phyloP scores from a whole-genome alignment of 2,888 invertebrate species.

The Plemyria rubiginata region DNA sequence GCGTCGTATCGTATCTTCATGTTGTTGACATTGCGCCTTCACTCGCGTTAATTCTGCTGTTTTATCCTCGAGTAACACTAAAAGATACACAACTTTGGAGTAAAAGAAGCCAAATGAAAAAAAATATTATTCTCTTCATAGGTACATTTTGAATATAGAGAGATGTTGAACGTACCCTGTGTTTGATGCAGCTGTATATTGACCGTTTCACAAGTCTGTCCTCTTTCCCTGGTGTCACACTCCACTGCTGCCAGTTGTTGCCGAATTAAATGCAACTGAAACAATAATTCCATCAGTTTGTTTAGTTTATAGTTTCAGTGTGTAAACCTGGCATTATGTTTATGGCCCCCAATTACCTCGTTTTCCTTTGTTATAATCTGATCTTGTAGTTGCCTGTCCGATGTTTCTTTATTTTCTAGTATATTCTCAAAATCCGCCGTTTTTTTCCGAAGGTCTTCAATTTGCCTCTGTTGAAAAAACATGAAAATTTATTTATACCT shows the following conservation, averaged over 20 bases:
- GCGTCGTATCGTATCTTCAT: slow-evolving; percentile 43
- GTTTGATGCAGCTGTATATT: slow-evolving; percentile 50
- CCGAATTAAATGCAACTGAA: slow-evolving; percentile 52
- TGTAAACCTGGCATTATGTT: too few relatives aligned
- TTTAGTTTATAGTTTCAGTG: neutral
- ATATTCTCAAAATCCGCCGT: slow-evolving; percentile 52
- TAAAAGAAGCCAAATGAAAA: too few relatives aligned
- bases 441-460: slow-evolving; percentile 46
- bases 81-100: neutral
- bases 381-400: slow-evolving; percentile 43
- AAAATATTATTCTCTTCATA: too few relatives aligned
- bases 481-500: neutral
- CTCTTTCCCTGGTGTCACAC: slow-evolving; percentile 41
- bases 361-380: slow-evolving; percentile 52
- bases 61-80: slow-evolving; percentile 55
- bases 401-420: slow-evolving; percentile 46
- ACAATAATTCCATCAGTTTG: neutral
- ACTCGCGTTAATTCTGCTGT: slow-evolving; percentile 45
- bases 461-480: slow-evolving; percentile 37
- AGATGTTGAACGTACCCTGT: slow-evolving; percentile 50
- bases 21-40: slow-evolving; percentile 45
- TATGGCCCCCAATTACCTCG: slow-evolving; percentile 52
- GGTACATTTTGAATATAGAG: too few relatives aligned
- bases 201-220: slow-evolving; percentile 47
- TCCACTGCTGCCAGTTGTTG: slow-evolving; percentile 49